Conservation (phyloP, 2,888 invertebrate genomes). For the Pyralis farinalis region DNA sequence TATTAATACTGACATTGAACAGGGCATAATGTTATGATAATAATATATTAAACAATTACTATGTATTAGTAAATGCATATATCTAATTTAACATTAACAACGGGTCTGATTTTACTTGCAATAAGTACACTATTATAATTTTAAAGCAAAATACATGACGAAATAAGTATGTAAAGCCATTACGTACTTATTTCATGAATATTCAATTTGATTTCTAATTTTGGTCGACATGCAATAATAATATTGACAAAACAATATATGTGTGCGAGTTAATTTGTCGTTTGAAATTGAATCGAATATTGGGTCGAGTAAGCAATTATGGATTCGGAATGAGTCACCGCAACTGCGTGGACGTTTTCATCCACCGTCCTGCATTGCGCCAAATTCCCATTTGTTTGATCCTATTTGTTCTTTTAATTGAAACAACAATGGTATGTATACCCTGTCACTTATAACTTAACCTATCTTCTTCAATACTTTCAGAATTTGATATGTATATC, state of each 20-base stretch:
- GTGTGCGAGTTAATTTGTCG: conserved; percentile 9
- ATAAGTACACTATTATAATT: too few species aligned
- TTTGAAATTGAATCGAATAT: conserved; percentile 38
- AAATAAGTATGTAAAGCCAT: too few species aligned
- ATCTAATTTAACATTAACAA: too few species aligned
- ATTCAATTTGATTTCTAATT: not conserved
- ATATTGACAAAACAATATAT: conserved; percentile 6
- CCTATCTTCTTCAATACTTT: conserved; percentile 8
- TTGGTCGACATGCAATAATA: conserved; percentile 1
- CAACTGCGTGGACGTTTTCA: conserved; percentile 56
- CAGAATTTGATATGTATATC: not conserved
- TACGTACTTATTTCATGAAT: too few species aligned
- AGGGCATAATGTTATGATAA: too few species aligned
- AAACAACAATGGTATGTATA: conserved; percentile 38
- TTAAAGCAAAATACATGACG: too few species aligned
- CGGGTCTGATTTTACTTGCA: too few species aligned
- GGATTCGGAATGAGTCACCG: conserved; percentile 60
- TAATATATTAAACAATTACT: too few species aligned
- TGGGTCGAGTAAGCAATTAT: conserved; percentile 52
- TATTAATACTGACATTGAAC: too few species aligned
- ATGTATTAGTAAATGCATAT: too few species aligned
- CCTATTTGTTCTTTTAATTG: conserved; percentile 62
- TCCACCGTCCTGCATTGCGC: conserved; percentile 73
- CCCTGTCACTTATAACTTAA: conserved; percentile 25
- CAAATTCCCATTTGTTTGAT: conserved; percentile 63